These are phyloP conservation scores for Molorchus minor DNA, from an alignment of 2,888 invertebrate species.

Conservation along the genomic window DNA sequence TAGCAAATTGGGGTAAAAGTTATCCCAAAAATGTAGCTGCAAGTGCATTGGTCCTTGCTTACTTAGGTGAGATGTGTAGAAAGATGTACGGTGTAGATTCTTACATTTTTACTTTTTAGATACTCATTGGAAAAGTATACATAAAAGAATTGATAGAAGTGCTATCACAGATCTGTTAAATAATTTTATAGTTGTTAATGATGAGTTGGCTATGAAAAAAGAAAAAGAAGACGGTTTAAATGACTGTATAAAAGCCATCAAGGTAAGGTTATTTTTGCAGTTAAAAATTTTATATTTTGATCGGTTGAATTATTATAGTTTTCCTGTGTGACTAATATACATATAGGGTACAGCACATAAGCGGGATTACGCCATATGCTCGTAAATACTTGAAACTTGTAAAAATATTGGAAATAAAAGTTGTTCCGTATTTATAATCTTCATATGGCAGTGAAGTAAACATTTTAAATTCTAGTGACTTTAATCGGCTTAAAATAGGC, in stretches of 20 bases:
- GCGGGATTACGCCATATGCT: too few relatives aligned
- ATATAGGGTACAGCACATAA: too few relatives aligned
- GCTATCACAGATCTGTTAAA: slow-evolving; percentile 63
- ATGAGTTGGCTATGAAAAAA: slow-evolving; percentile 61
- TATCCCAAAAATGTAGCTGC: slow-evolving; percentile 74
- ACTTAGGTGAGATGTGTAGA: slow-evolving; percentile 63
- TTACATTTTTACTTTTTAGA: slow-evolving; percentile 50
- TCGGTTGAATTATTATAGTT: too few relatives aligned
- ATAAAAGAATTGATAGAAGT: slow-evolving; percentile 58
- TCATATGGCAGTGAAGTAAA: too few relatives aligned
- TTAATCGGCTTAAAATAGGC: too few relatives aligned
- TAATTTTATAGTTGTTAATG: slow-evolving; percentile 62
- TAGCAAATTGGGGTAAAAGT: slow-evolving; percentile 73
- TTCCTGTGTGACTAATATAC: too few relatives aligned
- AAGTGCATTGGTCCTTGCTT: slow-evolving; percentile 72
- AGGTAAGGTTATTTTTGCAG: too few relatives aligned
- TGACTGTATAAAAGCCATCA: slow-evolving; percentile 50
- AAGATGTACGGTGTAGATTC: neutral
- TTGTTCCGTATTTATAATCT: too few relatives aligned
- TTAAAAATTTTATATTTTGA: too few relatives aligned
- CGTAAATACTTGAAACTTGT: too few relatives aligned
- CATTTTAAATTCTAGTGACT: too few relatives aligned
- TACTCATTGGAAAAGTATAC: slow-evolving; percentile 60
- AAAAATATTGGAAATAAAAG: too few relatives aligned
- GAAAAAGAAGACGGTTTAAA: slow-evolving; percentile 59